phyloP scores from a whole-genome alignment of 1,140 invertebrate species.

The Euglossa dilemma region DNA sequence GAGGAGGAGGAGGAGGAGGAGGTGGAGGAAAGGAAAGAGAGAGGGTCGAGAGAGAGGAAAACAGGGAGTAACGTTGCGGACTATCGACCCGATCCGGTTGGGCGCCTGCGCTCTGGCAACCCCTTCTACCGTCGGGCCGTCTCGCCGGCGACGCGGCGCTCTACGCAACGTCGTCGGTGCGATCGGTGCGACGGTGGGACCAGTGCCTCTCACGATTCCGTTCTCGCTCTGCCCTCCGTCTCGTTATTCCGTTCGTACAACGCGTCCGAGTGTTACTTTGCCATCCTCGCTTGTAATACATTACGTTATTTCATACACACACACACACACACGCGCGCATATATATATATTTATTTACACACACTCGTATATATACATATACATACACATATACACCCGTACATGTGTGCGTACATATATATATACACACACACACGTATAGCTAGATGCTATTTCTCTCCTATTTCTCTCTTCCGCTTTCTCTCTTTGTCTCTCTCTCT shows the following conservation, averaged over 20 bases:
- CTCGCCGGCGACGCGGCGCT: slow-evolving; percentile 80
- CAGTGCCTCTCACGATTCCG: slow-evolving; percentile 76
- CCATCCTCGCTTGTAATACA: slow-evolving; percentile 11
- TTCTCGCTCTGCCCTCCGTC: slow-evolving; percentile 66
- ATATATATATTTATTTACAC: neutral
- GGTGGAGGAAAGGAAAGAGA: slow-evolving; percentile 5
- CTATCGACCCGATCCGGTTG: slow-evolving; percentile 76
- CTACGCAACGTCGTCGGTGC: slow-evolving; percentile 76
- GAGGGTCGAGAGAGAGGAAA: slow-evolving; percentile 22
- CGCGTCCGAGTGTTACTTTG: slow-evolving; percentile 58
- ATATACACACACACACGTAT: slow-evolving; percentile 6
- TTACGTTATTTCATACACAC: neutral
- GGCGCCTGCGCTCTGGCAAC: slow-evolving; percentile 72
- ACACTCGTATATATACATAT: neutral
- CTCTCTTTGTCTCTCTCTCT: neutral
- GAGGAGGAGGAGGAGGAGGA: no score
- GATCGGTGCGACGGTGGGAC: slow-evolving; percentile 71
- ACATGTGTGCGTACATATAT: neutral
- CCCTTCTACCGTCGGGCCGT: slow-evolving; percentile 73
- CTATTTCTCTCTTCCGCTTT: slow-evolving; percentile 3
- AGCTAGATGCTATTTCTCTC: neutral
- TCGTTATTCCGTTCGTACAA: slow-evolving; percentile 57
- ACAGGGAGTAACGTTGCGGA: slow-evolving; percentile 77
- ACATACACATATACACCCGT: neutral
- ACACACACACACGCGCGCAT: slow-evolving; percentile 3